phyloP scores from a whole-genome alignment of 2,888 invertebrate species.

The Sicus ferrugineus region DNA sequence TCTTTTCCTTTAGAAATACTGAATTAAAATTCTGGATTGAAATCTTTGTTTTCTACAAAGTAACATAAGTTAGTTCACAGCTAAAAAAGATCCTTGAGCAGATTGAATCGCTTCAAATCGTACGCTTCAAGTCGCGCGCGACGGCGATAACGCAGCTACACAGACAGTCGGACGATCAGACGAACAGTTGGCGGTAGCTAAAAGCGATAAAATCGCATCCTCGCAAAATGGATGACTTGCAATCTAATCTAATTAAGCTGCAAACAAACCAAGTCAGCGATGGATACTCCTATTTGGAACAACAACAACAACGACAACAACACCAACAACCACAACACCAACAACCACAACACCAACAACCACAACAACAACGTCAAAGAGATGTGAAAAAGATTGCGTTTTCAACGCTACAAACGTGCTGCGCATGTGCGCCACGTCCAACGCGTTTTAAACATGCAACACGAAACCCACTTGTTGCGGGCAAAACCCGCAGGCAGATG shows the following conservation, averaged over 20 bases:
- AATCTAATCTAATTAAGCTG: constrained; percentile 36
- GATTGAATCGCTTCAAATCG: not conserved
- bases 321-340: too few species aligned
- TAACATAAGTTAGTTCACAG: too few species aligned
- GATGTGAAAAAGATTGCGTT: not conserved
- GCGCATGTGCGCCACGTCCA: constrained; percentile 10
- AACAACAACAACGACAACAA: not conserved
- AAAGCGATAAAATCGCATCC: constrained; percentile 25
- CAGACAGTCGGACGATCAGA: constrained; percentile 12
- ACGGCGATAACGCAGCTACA: not conserved
- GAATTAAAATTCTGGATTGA: too few species aligned
- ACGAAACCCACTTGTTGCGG: constrained; percentile 1
- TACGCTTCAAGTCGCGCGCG: constrained; percentile 2
- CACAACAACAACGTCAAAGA: too few species aligned
- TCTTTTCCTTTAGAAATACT: too few species aligned
- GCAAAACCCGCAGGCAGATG: not conserved
- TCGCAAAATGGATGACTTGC: constrained; percentile 32
- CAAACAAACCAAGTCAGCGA: not conserved
- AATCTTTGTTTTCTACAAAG: too few species aligned
- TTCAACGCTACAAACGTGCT: not conserved
- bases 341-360: too few species aligned
- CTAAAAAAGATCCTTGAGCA: not conserved
- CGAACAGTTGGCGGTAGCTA: not conserved
- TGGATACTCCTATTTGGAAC: constrained; percentile 19
- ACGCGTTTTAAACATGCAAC: not conserved